These are phyloP conservation scores for Rhyzopertha dominica DNA, from an alignment of 1,140 invertebrate species.

Conservation along the genomic window DNA sequence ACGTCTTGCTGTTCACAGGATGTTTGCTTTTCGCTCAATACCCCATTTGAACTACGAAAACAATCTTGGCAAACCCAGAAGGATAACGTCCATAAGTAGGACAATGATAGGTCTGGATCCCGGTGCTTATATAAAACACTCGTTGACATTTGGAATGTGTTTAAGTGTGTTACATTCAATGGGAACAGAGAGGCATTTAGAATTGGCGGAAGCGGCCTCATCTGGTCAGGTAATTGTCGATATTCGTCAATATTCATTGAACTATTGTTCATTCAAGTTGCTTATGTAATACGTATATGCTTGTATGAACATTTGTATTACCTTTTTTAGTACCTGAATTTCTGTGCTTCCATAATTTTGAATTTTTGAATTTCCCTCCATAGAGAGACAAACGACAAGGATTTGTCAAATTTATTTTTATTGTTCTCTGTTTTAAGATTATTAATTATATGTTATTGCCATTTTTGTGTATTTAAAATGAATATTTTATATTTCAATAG, in stretches of 20 bases:
- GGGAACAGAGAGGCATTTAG: constrained; percentile 71
- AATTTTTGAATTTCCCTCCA: too few relatives aligned
- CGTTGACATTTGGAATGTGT: constrained; percentile 48
- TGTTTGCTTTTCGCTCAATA: constrained; percentile 60
- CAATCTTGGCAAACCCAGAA: constrained; percentile 30
- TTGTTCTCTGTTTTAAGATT: not conserved
- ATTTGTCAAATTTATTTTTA: not conserved
- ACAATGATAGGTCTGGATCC: constrained; percentile 19
- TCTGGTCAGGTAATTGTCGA: too few relatives aligned
- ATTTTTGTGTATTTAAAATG: not conserved
- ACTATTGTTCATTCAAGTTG: too few relatives aligned
- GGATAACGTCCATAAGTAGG: constrained; percentile 45
- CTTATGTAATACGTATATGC: too few relatives aligned
- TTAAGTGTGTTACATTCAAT: constrained; percentile 61
- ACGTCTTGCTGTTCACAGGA: constrained; percentile 54
- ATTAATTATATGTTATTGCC: not conserved
- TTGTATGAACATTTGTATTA: too few relatives aligned
- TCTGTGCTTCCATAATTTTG: too few relatives aligned
- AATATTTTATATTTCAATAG: not conserved
- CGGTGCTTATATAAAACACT: constrained; percentile 21
- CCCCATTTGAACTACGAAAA: constrained; percentile 56
- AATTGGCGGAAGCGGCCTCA: constrained; percentile 61
- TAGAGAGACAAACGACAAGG: too few relatives aligned
- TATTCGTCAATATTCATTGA: too few relatives aligned
- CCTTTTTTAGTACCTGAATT: too few relatives aligned